Base-by-base conservation (phyloP, 2,113 vertebrate species). In the Odocoileus virginianus region DNA sequence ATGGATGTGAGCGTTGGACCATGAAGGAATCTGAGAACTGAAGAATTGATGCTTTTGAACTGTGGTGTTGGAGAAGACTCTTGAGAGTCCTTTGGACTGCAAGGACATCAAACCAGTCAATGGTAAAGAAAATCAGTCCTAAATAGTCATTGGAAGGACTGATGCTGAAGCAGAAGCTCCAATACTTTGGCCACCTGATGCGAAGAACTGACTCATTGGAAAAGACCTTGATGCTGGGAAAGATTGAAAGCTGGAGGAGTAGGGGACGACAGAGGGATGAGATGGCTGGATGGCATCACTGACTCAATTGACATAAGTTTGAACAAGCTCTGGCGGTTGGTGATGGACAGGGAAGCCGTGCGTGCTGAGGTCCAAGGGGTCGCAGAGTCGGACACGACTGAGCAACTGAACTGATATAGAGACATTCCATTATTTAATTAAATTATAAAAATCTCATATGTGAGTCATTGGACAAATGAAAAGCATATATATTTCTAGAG, bases 361-460 rank as follows among this genome's bases (percentile, higher is more conserved):
- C 36, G 9, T 40, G 21, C n/a, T 74, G 36, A 19, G 2, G 10
- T 23, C 10, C 21, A 74, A 40, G 67, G 10, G n/a, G n/a, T 40
- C 0, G 1, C 36, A 74, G 67, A 74, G n/a, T 74, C 0, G 0
- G n/a, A 40, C 67, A 74, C 0, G 21, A 74, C 19, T 6, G n/a
- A 36, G 67, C 67, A 40, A 23, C 19, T 74, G 5, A 74, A 74
- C 67, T 25, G n/a, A 74, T 23, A 83, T 30, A 21, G 79, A 82
- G 23, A 28, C 7, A 71, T 93, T 96, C 92, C 27, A 86, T 91
- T 58, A 96, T 86, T 94, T 93, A 74, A 71, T 89, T 85, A 91
- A 92, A 71, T 55, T 71, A 19, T 28, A 10, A 40, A 47, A 89
- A 43, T 87, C 4, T 87, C 45, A 36, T 40, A 16, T 54, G 12